Evolutionary conservation across 2,888 invertebrate genomes (phyloP).

Genomic region (Palloptera scutellata): DNA sequence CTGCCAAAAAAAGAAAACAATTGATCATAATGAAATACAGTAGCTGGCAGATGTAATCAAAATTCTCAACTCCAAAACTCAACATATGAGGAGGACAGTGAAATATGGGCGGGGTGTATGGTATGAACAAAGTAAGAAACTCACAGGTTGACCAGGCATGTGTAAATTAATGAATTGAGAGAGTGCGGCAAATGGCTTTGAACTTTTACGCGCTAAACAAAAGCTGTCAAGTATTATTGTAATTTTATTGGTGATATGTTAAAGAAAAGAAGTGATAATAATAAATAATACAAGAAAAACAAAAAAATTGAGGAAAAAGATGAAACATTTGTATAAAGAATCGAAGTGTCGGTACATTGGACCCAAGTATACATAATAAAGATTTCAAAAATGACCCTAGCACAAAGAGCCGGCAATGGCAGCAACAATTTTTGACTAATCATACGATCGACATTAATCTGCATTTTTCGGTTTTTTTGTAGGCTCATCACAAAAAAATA

Average conservation of each 20-base stretch:
- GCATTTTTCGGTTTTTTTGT: too few species aligned
- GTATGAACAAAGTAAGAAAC: too few species aligned
- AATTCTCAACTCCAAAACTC: background rate
- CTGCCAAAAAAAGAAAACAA: background rate
- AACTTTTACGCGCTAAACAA: background rate
- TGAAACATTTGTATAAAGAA: too few species aligned
- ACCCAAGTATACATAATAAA: background rate
- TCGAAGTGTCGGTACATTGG: too few species aligned
- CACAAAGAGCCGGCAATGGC: background rate
- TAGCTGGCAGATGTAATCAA: slow-evolving; percentile 21
- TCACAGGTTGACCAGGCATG: too few species aligned
- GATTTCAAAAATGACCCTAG: background rate
- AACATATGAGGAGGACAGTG: too few species aligned
- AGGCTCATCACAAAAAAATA: too few species aligned
- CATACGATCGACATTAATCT: background rate
- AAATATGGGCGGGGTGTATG: too few species aligned
- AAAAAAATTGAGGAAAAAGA: too few species aligned
- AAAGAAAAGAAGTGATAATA: background rate
- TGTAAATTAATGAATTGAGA: background rate
- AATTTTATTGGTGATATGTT: background rate
- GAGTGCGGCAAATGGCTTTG: background rate
- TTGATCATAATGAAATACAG: slow-evolving; percentile 3
- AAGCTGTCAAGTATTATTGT: slow-evolving; percentile 1
- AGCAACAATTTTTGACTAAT: slow-evolving; percentile 9
- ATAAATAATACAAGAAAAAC: background rate